Percentiles rank a stretch among this genome's conserved stretches.
phyloP scores from a whole-genome alignment of 2,797 vertebrate species.

The Siniperca obscura region DNA sequence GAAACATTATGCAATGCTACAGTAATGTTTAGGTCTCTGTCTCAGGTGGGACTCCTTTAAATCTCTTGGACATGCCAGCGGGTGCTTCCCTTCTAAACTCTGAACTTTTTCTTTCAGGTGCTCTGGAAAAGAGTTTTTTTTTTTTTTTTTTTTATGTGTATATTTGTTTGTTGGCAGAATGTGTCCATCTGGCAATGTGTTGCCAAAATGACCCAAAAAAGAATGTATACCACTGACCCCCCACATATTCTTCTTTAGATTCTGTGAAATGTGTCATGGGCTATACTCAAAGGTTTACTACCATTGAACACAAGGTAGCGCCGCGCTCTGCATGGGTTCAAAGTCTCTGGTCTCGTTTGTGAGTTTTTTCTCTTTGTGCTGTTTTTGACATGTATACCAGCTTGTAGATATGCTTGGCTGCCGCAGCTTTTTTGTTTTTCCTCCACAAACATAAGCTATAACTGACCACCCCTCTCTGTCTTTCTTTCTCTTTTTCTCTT shows the following conservation, averaged over 20 bases:
- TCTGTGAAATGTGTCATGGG: slow-evolving; percentile 91
- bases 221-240: slow-evolving; percentile 78
- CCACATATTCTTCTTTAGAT: slow-evolving; percentile 85
- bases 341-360: slow-evolving; percentile 88
- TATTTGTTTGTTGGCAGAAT: slow-evolving; percentile 61
- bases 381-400: slow-evolving; percentile 83
- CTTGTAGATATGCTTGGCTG: slow-evolving; percentile 96
- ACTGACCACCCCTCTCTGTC: slow-evolving; percentile 77
- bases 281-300: slow-evolving; percentile 99
- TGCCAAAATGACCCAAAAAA: slow-evolving; percentile 41
- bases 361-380: slow-evolving; percentile 88
- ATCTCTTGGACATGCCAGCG: neutral
- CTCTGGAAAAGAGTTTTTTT: neutral
- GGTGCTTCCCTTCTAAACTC: slow-evolving; percentile 24
- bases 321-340: slow-evolving; percentile 90
- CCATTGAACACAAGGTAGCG: slow-evolving; percentile 88
- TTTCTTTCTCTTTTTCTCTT: slow-evolving; percentile 8
- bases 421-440: slow-evolving; percentile 81
- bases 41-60: slow-evolving; percentile 36
- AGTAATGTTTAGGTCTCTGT: slow-evolving; percentile 22
- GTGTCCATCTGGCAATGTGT: slow-evolving; percentile 51
- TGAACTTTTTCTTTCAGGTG: slow-evolving; percentile 62
- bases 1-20: neutral
- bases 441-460: slow-evolving; percentile 86
- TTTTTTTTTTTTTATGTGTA: slow-evolving; percentile 34